Evolutionary conservation across 1,140 invertebrate species (phyloP).

Genomic region (Orius insidiosus): DNA sequence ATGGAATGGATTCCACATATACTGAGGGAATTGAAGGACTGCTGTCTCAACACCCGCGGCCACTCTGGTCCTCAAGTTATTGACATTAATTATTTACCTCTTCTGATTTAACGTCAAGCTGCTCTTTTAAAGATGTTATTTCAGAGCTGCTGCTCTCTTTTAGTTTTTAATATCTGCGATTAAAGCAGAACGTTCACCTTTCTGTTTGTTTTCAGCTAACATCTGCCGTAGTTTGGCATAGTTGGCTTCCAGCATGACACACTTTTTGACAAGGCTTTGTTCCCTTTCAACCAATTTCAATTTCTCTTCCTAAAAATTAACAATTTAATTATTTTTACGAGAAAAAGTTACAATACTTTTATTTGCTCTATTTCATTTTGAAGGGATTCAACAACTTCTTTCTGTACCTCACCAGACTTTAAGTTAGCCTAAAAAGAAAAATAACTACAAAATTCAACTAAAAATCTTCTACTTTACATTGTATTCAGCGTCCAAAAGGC

Average conservation of each 20-base stretch:
- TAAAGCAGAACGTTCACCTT: slow-evolving; percentile 26
- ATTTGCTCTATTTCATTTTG: not conserved
- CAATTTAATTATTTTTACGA: slow-evolving; percentile 1
- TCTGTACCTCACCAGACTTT: not conserved
- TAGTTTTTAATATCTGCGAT: slow-evolving; percentile 26
- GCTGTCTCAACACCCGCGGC: too few relatives aligned
- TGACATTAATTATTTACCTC: slow-evolving; percentile 29
- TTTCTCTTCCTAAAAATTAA: slow-evolving; percentile 15
- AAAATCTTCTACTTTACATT: not conserved
- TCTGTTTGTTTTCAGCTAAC: slow-evolving; percentile 39
- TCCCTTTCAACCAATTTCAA: slow-evolving; percentile 25
- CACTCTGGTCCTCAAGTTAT: too few relatives aligned
- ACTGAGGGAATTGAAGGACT: too few relatives aligned
- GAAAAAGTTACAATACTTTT: slow-evolving; percentile 6
- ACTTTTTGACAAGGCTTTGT: slow-evolving; percentile 25
- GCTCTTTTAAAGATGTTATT: slow-evolving; percentile 29
- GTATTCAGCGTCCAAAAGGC: not conserved
- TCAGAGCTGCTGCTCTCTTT: slow-evolving; percentile 24
- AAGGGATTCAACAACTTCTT: not conserved
- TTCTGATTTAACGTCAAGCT: slow-evolving; percentile 28
- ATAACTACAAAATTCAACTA: not conserved
- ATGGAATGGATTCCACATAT: too few relatives aligned
- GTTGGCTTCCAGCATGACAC: slow-evolving; percentile 27
- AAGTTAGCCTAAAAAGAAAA: not conserved
- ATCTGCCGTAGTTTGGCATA: slow-evolving; percentile 29